Conservation (phyloP, 2,888 invertebrate genomes). For the Euzophera pinguis region DNA sequence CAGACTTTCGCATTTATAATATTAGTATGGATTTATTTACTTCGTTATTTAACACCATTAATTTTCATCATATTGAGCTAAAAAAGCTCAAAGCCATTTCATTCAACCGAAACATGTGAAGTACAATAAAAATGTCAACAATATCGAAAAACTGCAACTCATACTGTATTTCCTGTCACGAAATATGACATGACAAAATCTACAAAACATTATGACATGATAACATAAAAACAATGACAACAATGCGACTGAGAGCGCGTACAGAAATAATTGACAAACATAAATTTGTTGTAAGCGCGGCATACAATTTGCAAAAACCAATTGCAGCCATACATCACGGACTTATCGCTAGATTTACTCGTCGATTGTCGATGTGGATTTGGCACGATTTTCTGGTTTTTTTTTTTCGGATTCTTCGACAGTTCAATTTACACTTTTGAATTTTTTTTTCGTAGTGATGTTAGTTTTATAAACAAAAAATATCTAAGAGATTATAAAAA, state of each 20-base stretch:
- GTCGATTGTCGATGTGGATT: no score
- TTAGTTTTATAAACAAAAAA: no score
- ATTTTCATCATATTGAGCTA: no score
- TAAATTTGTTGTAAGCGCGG: constrained; percentile 23
- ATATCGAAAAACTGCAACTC: neutral
- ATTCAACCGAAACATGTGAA: neutral
- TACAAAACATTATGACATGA: neutral
- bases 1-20: no score
- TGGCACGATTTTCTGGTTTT: no score
- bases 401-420: neutral
- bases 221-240: neutral
- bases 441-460: no score
- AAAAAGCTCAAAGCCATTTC: neutral
- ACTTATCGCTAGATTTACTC: constrained; percentile 57
- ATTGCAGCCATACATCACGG: constrained; percentile 63
- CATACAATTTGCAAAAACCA: constrained; percentile 69
- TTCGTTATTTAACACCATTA: no score
- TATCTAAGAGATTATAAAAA: no score
- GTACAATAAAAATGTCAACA: neutral
- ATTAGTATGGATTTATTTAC: no score
- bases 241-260: neutral
- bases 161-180: neutral
- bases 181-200: neutral
- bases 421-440: neutral
- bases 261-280: neutral